A percentile compares a stretch with the other conserved stretches of the same genome.
Evolutionary conservation across 1,140 invertebrate species (phyloP).

Genomic region (Leptinotarsa texana): DNA sequence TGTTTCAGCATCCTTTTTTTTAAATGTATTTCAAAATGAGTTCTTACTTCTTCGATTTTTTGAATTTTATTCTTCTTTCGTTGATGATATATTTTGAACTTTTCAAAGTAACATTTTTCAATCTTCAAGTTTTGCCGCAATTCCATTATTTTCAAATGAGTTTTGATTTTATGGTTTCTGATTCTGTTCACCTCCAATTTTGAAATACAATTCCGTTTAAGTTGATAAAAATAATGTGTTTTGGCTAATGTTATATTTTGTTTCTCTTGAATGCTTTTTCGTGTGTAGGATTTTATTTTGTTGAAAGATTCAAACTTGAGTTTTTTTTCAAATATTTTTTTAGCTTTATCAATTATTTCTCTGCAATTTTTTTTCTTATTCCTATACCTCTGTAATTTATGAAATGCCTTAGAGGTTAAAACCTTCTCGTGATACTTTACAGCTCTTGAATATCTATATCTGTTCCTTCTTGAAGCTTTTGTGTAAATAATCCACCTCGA

Average conservation of each 20-base stretch:
- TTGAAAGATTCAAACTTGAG: conserved; percentile 32
- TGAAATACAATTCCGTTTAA: conserved; percentile 17
- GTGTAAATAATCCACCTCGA: conserved; percentile 8
- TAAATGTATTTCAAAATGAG: conserved; percentile 20
- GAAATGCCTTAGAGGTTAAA: conserved; percentile 23
- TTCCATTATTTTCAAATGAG: conserved; percentile 4
- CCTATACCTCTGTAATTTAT: conserved; percentile 19
- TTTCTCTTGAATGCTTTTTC: conserved; percentile 17
- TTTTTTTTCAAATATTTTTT: conserved; percentile 31
- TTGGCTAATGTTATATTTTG: conserved; percentile 21
- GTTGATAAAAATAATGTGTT: conserved; percentile 21
- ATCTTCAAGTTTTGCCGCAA: not conserved
- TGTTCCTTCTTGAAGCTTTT: conserved; percentile 9
- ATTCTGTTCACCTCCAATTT: conserved; percentile 4
- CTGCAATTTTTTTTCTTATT: conserved; percentile 16
- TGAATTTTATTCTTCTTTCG: conserved; percentile 23
- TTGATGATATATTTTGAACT: conserved; percentile 21
- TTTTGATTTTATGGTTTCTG: conserved; percentile 12
- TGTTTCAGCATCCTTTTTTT: conserved; percentile 26
- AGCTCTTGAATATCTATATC: conserved; percentile 20
- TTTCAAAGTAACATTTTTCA: conserved; percentile 21
- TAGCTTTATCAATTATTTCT: conserved; percentile 18
- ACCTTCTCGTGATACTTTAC: conserved; percentile 24
- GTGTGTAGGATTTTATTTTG: conserved; percentile 28
- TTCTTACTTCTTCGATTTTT: conserved; percentile 20